Percentiles rank a stretch among this genome's conserved stretches.
These are phyloP conservation scores for Tuberolachnus salignus DNA, from an alignment of 2,888 invertebrate genomes.

Conservation along the genomic window DNA sequence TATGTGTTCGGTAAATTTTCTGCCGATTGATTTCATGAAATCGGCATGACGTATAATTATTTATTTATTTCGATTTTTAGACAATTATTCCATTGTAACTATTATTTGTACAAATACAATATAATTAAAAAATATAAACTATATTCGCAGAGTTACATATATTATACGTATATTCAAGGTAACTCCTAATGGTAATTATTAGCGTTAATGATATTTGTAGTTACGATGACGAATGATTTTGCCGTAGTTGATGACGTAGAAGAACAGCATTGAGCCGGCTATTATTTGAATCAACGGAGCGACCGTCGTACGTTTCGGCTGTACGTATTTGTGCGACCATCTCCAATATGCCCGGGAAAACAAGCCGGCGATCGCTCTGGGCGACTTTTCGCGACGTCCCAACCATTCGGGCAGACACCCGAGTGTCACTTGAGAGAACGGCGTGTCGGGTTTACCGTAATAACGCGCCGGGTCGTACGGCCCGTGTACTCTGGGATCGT, in stretches of 20 bases:
- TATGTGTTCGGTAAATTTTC: no score
- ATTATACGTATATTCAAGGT: no score
- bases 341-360: conserved; percentile 87
- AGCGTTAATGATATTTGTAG: conserved; percentile 83
- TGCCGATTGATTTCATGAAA: no score
- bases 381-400: conserved; percentile 80
- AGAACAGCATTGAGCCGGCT: conserved; percentile 73
- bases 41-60: no score
- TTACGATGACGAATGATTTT: conserved; percentile 82
- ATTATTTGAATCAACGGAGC: conserved; percentile 80
- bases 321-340: conserved; percentile 88
- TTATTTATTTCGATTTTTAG: no score
- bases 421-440: conserved; percentile 85
- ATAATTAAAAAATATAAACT: no score
- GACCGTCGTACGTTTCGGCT: conserved; percentile 76
- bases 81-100: no score
- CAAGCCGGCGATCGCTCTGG: conserved; percentile 70
- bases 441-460: conserved; percentile 93
- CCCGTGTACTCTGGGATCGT: conserved; percentile 88
- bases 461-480: conserved; percentile 91
- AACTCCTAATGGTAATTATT: neutral
- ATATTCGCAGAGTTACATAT: no score
- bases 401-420: conserved; percentile 82
- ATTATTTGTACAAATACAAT: no score
- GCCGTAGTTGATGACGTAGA: conserved; percentile 81